These are phyloP conservation scores for Eulemur coronatus DNA, from an alignment of 2,797 vertebrate genomes.

Conservation along the genomic window DNA sequence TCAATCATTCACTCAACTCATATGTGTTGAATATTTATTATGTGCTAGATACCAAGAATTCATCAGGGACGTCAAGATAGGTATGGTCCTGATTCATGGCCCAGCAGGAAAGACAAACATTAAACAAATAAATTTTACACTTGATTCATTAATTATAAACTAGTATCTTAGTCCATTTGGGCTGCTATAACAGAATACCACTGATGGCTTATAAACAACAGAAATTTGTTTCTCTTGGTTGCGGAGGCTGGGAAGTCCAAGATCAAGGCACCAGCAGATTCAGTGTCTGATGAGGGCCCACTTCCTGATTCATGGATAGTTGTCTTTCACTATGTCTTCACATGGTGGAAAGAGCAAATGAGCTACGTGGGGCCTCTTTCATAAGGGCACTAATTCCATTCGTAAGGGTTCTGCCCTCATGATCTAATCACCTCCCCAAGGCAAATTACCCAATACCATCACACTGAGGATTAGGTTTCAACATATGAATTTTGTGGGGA, in stretches of 20 bases:
- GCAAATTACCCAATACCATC: background rate
- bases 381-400: background rate
- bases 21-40: background rate
- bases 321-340: background rate
- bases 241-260: background rate
- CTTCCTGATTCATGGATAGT: background rate
- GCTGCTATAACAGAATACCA: background rate
- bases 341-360: background rate
- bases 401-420: background rate
- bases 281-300: background rate
- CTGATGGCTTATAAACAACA: background rate
- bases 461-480: background rate
- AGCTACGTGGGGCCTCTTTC: background rate
- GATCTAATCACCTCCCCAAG: background rate
- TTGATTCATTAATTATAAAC: background rate
- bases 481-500: background rate
- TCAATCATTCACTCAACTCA: background rate
- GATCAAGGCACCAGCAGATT: background rate
- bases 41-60: background rate
- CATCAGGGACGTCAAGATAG: background rate
- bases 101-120: background rate
- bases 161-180: background rate
- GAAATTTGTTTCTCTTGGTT: background rate
- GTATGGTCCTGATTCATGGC: background rate
- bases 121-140: background rate